Conservation (phyloP, 2,113 vertebrate species). For the Phainopepla nitens region DNA sequence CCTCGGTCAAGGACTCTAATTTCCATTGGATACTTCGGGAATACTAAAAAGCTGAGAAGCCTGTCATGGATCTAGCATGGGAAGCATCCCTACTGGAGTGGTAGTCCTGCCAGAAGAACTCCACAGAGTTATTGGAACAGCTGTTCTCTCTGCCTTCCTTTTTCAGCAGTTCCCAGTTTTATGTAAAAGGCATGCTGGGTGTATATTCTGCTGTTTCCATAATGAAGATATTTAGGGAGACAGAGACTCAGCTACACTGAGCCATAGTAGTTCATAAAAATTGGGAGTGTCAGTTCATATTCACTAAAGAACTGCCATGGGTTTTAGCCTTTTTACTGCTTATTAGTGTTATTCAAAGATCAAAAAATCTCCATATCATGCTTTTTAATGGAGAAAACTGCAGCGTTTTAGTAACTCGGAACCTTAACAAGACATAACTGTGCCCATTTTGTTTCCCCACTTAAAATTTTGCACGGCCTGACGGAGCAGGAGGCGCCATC, state of each 20-base stretch:
- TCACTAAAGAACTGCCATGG: neutral
- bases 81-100: neutral
- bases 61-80: neutral
- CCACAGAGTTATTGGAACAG: neutral
- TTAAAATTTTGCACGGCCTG: slow-evolving; percentile 60
- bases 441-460: slow-evolving; percentile 54
- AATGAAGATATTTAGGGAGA: neutral
- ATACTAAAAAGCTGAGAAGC: neutral
- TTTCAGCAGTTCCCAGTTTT: neutral
- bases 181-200: neutral
- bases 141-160: neutral
- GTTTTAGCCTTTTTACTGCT: neutral
- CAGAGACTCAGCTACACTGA: neutral
- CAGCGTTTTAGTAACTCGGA: neutral
- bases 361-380: neutral
- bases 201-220: neutral
- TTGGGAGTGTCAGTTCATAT: neutral
- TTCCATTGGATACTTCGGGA: neutral
- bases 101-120: neutral
- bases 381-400: neutral
- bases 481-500: slow-evolving; percentile 66
- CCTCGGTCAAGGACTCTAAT: neutral
- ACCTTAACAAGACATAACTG: slow-evolving; percentile 44
- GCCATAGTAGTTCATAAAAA: neutral
- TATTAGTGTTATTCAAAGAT: neutral